phyloP scores from a whole-genome alignment of 2,888 invertebrate genomes.

The Coelinius sp. region DNA sequence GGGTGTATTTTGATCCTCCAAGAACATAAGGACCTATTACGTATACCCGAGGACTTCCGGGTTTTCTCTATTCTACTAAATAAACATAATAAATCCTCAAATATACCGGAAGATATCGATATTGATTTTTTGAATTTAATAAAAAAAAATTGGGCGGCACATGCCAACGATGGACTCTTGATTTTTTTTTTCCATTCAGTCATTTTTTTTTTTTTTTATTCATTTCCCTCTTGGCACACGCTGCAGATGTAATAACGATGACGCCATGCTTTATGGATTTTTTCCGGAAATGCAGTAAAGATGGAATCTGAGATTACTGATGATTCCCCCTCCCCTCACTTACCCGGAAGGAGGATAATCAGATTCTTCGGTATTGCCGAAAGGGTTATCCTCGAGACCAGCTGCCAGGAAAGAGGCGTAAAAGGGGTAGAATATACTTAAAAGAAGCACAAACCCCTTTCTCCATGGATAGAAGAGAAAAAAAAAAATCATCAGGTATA shows the following conservation, averaged over 20 bases:
- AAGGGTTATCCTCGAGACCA: slow-evolving; percentile 7
- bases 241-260: slow-evolving; percentile 31
- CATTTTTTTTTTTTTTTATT: slow-evolving; percentile 28
- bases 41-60: slow-evolving; percentile 54
- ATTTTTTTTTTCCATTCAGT: background rate
- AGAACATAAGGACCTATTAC: slow-evolving; percentile 29
- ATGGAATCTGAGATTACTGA: slow-evolving; percentile 22
- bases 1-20: slow-evolving; percentile 26
- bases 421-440: slow-evolving; percentile 42
- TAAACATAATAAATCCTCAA: slow-evolving; percentile 36
- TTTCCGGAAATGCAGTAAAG: slow-evolving; percentile 34
- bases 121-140: slow-evolving; percentile 16
- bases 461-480: slow-evolving; percentile 24
- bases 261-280: background rate
- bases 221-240: background rate
- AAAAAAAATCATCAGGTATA: slow-evolving; percentile 13
- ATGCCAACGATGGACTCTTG: slow-evolving; percentile 14
- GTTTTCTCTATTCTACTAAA: slow-evolving; percentile 30
- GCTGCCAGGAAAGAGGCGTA: slow-evolving; percentile 25
- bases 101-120: slow-evolving; percentile 55
- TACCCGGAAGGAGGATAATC: background rate
- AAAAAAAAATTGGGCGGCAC: slow-evolving; percentile 11
- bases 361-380: background rate
- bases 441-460: slow-evolving; percentile 40
- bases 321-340: background rate